phyloP scores from a whole-genome alignment of 2,113 vertebrate species.

The Lutjanus erythropterus region DNA sequence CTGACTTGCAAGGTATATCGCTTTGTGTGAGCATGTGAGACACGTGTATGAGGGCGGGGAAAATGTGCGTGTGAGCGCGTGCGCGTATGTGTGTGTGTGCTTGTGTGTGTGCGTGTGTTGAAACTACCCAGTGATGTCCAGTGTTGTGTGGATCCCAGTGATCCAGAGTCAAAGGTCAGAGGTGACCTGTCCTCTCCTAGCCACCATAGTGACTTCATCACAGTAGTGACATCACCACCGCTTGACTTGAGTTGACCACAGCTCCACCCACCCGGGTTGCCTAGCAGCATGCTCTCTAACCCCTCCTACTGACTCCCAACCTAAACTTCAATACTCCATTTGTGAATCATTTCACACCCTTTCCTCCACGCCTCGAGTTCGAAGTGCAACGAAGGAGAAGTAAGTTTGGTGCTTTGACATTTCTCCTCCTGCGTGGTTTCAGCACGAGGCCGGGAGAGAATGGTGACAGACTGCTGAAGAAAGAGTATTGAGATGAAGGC shows the following conservation, averaged over 20 bases:
- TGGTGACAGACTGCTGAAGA: conserved; percentile 44
- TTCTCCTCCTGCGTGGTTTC: conserved; percentile 48
- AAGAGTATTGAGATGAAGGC: conserved; percentile 70
- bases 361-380: conserved; percentile 52
- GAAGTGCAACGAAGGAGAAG: conserved; percentile 44
- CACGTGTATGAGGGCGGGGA: conserved; percentile 55
- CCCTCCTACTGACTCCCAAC: conserved; percentile 55
- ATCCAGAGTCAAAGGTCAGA: conserved; percentile 80
- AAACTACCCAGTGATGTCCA: conserved; percentile 74
- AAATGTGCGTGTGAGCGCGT: conserved; percentile 11
- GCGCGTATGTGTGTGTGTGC: conserved; percentile 7
- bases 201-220: conserved; percentile 67
- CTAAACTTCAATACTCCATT: conserved; percentile 68
- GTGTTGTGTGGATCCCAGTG: conserved; percentile 81
- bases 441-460: conserved; percentile 60
- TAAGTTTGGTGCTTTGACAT: conserved; percentile 42
- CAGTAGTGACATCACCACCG: conserved; percentile 62
- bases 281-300: conserved; percentile 75
- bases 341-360: conserved; percentile 60
- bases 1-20: conserved; percentile 99
- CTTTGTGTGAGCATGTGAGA: conserved; percentile 90
- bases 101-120: conserved; percentile 11
- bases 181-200: conserved; percentile 73
- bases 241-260: conserved; percentile 70
- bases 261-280: conserved; percentile 58